Conservation (phyloP, 2,888 invertebrate genomes). For the Harpagoxenus sublaevis region DNA sequence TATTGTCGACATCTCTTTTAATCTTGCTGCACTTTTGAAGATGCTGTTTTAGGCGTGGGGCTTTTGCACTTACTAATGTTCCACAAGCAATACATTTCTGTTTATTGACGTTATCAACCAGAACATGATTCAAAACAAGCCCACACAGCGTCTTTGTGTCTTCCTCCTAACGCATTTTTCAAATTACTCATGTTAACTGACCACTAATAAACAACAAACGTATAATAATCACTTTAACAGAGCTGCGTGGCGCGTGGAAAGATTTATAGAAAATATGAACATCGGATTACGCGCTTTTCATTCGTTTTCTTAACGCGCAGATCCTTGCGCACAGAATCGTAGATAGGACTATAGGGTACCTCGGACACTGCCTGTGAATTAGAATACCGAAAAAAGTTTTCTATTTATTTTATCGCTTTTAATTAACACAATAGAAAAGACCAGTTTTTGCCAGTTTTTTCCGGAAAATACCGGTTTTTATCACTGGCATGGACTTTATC, state of each 20-base stretch:
- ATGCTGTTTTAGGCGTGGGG: not conserved
- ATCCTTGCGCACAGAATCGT: no score
- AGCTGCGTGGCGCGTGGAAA: no score
- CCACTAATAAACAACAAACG: not conserved
- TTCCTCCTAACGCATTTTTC: not conserved
- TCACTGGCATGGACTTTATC: no score
- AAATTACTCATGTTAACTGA: not conserved
- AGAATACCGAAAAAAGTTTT: not conserved
- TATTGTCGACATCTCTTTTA: not conserved
- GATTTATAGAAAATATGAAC: no score
- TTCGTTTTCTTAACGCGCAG: no score
- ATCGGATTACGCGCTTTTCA: no score
- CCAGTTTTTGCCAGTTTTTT: not conserved
- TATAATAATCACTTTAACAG: not conserved
- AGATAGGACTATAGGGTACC: no score
- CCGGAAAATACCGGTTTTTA: no score
- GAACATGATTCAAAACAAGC: not conserved
- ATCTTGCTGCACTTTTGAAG: not conserved
- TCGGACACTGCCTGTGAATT: no score
- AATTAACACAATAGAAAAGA: not conserved
- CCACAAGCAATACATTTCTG: constrained; percentile 17
- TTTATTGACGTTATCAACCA: not conserved
- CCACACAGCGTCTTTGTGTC: not conserved
- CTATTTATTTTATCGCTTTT: not conserved
- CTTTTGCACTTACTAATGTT: not conserved